A percentile compares a stretch with the other conserved stretches of the same genome.
Conservation (phyloP, 1,140 invertebrate species). For the Anthonomus grandis region DNA sequence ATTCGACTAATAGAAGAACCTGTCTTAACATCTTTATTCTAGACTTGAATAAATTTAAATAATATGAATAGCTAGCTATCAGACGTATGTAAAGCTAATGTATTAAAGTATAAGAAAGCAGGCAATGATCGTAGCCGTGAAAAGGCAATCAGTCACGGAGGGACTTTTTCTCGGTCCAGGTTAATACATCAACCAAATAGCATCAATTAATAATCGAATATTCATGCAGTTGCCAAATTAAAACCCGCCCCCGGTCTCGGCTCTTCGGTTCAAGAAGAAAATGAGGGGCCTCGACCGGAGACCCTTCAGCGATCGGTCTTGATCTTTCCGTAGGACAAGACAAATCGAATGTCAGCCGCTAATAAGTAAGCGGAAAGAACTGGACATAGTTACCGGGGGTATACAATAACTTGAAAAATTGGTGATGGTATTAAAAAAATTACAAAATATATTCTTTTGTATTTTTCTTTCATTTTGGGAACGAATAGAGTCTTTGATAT, state of each 20-base stretch:
- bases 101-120: conserved; percentile 8
- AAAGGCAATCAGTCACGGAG: conserved; percentile 25
- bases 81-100: no score
- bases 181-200: conserved; percentile 38
- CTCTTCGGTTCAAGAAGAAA: conserved; percentile 30
- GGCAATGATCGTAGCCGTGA: conserved; percentile 23
- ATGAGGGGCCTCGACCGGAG: conserved; percentile 32
- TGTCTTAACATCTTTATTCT: no score
- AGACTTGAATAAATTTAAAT: no score
- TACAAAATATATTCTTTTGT: no score
- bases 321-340: conserved; percentile 48
- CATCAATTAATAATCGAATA: conserved; percentile 42
- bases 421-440: no score
- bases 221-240: conserved; percentile 45
- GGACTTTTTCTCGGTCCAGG: conserved; percentile 25
- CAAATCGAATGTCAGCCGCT: conserved; percentile 51
- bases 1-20: no score
- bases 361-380: conserved; percentile 41
- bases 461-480: no score
- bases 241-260: conserved; percentile 38
- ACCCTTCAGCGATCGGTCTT: conserved; percentile 36
- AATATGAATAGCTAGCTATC: no score
- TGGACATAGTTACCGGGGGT: conserved; percentile 16
- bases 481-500: no score
- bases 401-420: not conserved